Evolutionary conservation across 2,797 vertebrate genomes (phyloP).

Genomic region (Peromyscus attwateri): DNA sequence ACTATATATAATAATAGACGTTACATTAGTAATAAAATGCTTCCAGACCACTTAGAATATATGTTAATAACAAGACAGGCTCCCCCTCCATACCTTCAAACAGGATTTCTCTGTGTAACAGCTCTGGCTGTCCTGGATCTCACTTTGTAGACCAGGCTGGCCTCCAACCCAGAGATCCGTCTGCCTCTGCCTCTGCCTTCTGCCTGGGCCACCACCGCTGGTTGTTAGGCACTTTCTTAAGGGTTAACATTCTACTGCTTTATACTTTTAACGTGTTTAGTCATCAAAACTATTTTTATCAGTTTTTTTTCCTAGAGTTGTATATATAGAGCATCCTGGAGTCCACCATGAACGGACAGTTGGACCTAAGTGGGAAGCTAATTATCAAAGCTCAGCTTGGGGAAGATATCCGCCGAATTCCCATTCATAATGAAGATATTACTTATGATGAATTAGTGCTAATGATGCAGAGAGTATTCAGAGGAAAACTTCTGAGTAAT

Average conservation of each 20-base stretch:
- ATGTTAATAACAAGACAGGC: background rate
- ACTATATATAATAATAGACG: slow-evolving; percentile 7
- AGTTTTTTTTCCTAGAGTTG: slow-evolving; percentile 80
- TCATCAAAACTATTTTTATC: slow-evolving; percentile 64
- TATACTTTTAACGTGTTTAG: slow-evolving; percentile 59
- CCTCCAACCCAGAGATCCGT: background rate
- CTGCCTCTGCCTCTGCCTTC: background rate
- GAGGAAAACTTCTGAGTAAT: slow-evolving; percentile 97
- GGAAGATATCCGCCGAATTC: slow-evolving; percentile 98
- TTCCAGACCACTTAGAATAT: slow-evolving; percentile 26
- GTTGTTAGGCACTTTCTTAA: background rate
- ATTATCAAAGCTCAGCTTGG: slow-evolving; percentile 99
- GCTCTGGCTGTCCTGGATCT: background rate
- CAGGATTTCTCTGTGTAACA: background rate
- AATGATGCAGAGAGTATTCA: slow-evolving; percentile 99
- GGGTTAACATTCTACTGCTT: background rate
- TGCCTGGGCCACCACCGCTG: too few species aligned
- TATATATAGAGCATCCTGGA: slow-evolving; percentile 75
- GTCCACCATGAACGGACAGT: slow-evolving; percentile 96
- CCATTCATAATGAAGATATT: slow-evolving; percentile 99
- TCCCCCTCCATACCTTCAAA: background rate
- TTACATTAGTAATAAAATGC: background rate
- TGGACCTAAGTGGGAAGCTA: slow-evolving; percentile 99
- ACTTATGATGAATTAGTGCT: slow-evolving; percentile 99
- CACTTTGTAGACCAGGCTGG: background rate